Evolutionary conservation across 2,113 vertebrate genomes (phyloP).

Genomic region (Salvelinus alpinus): DNA sequence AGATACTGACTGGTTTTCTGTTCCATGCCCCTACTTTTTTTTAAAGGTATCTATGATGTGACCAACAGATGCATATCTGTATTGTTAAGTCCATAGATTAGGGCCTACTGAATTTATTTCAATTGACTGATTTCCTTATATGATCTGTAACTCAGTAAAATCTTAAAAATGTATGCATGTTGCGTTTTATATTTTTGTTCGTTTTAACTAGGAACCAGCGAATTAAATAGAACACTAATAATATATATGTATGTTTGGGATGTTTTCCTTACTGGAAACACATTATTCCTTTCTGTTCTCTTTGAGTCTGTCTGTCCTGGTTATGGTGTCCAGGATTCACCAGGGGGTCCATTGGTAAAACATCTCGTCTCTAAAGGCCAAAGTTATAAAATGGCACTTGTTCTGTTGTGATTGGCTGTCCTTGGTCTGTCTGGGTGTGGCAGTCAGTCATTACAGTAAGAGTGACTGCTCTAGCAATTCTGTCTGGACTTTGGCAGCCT

Average conservation of each 20-base stretch:
- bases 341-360: neutral
- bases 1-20: no score
- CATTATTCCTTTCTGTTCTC: neutral
- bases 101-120: no score
- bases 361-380: neutral
- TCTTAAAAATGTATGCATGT: no score
- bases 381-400: neutral
- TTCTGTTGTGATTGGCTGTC: conserved; percentile 1
- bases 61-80: no score
- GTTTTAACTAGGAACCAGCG: no score
- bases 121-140: no score
- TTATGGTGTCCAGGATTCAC: neutral
- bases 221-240: no score
- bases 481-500: neutral
- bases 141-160: no score
- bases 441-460: neutral
- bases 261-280: neutral
- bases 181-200: no score
- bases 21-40: no score
- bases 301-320: neutral
- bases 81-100: no score
- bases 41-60: no score
- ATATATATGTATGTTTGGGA: neutral
- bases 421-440: neutral
- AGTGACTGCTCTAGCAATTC: neutral